Percentiles rank a stretch among this genome's conserved stretches.
These are phyloP conservation scores for Caenorhabditis sinica DNA, from an alignment of 2,888 invertebrate species.

Conservation along the genomic window DNA sequence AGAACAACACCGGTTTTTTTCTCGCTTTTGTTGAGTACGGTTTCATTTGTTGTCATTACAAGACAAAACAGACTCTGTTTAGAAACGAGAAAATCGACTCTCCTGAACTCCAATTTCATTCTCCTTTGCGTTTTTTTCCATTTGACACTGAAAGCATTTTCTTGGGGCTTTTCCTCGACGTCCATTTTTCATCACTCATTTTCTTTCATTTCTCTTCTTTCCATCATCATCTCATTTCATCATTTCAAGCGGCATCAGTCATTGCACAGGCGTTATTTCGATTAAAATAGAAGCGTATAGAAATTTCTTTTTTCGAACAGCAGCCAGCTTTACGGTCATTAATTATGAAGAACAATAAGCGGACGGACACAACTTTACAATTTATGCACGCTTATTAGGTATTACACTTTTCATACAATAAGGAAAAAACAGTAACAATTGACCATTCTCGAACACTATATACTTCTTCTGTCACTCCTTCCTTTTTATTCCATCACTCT, in stretches of 20 bases:
- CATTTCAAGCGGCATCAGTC: no score
- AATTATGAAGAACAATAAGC: no score
- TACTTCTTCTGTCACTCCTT: slow-evolving; percentile 4
- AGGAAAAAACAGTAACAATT: background rate
- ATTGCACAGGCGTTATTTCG: no score
- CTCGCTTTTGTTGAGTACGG: slow-evolving; percentile 12
- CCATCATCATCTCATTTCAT: no score
- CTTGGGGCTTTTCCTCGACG: background rate
- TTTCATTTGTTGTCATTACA: slow-evolving; percentile 39
- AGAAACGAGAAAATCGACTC: background rate
- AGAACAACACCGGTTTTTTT: slow-evolving; percentile 36
- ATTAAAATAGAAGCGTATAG: background rate
- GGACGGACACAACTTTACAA: background rate
- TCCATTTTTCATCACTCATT: background rate
- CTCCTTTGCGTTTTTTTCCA: slow-evolving; percentile 14
- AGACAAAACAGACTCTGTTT: slow-evolving; percentile 42
- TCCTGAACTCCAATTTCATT: slow-evolving; percentile 35
- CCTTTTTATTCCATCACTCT: slow-evolving; percentile 16
- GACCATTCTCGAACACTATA: slow-evolving; percentile 34
- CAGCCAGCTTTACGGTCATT: no score
- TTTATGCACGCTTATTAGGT: background rate
- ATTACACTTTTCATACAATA: background rate
- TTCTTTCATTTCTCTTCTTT: no score
- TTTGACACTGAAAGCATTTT: slow-evolving; percentile 15
- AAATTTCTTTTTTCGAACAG: background rate